These are phyloP conservation scores for Chlamydotis undulata DNA, from an alignment of 2,113 vertebrate species.

Conservation along the genomic window DNA sequence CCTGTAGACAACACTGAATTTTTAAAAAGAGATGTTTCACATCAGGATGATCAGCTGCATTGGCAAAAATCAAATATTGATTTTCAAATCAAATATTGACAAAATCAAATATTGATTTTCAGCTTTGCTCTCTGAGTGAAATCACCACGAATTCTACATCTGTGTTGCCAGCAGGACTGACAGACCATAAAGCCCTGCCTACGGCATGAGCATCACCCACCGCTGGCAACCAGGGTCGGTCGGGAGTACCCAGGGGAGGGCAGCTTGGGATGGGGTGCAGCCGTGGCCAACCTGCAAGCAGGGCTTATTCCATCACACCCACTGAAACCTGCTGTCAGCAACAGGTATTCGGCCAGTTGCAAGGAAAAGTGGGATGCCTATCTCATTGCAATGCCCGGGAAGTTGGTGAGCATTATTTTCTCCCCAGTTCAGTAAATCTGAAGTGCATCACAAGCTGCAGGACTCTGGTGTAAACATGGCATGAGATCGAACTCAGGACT, in stretches of 20 bases:
- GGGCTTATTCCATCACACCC: neutral
- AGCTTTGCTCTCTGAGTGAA: neutral
- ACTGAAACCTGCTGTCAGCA: neutral
- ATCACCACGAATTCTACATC: neutral
- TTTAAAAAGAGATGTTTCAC: neutral
- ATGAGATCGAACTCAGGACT: neutral
- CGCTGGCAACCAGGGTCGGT: rapidly evolving
- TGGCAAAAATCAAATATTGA: neutral
- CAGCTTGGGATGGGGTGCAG: neutral
- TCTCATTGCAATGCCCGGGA: neutral
- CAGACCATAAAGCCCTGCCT: neutral
- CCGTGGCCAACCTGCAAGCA: neutral
- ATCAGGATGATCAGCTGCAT: neutral
- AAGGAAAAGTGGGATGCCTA: rapidly evolving
- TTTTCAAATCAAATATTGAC: neutral
- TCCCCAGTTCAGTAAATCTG: neutral
- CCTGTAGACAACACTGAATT: neutral
- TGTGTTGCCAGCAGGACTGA: neutral
- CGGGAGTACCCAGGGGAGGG: rapidly evolving
- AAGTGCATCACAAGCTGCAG: neutral
- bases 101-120: neutral
- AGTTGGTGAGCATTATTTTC: rapidly evolving
- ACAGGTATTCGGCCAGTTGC: rapidly evolving
- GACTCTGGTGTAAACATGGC: neutral
- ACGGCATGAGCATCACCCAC: rapidly evolving